Percentiles rank a stretch among this genome's conserved stretches.
These are phyloP conservation scores for Orthosia cruda DNA, from an alignment of 2,888 invertebrate genomes.

Conservation along the genomic window DNA sequence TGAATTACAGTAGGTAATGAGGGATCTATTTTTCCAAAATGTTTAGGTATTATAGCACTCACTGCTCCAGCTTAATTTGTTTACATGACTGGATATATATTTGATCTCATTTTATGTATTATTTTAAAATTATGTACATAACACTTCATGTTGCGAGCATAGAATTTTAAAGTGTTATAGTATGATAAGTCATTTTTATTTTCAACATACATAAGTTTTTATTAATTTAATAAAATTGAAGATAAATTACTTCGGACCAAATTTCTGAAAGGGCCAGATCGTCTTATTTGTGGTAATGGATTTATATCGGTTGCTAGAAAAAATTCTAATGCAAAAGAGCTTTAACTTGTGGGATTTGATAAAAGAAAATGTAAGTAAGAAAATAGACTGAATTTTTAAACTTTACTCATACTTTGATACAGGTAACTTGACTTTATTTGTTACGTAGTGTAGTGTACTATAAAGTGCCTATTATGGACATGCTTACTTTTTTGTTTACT, in stretches of 20 bases:
- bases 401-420: constrained; percentile 89
- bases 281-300: constrained; percentile 75
- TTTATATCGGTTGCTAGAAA: constrained; percentile 78
- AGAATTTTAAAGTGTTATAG: constrained; percentile 74
- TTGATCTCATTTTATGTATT: constrained; percentile 90
- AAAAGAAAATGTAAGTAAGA: constrained; percentile 81
- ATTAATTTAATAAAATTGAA: constrained; percentile 61
- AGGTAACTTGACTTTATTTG: constrained; percentile 86
- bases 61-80: constrained; percentile 78
- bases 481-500: constrained; percentile 57
- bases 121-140: constrained; percentile 84
- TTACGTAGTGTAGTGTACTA: constrained; percentile 77
- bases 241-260: constrained; percentile 82
- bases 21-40: constrained; percentile 73
- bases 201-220: constrained; percentile 71
- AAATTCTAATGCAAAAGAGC: constrained; percentile 86
- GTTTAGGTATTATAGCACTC: constrained; percentile 77
- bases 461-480: constrained; percentile 78
- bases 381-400: constrained; percentile 89
- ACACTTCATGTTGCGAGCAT: constrained; percentile 78
- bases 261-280: constrained; percentile 80
- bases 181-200: constrained; percentile 69
- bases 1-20: constrained; percentile 66
- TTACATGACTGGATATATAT: constrained; percentile 83
- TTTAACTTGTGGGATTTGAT: constrained; percentile 88